Percentiles rank a stretch among this genome's conserved stretches.
Evolutionary conservation across 1,140 invertebrate species (phyloP).

Genomic region (Drosophila nannoptera): DNA sequence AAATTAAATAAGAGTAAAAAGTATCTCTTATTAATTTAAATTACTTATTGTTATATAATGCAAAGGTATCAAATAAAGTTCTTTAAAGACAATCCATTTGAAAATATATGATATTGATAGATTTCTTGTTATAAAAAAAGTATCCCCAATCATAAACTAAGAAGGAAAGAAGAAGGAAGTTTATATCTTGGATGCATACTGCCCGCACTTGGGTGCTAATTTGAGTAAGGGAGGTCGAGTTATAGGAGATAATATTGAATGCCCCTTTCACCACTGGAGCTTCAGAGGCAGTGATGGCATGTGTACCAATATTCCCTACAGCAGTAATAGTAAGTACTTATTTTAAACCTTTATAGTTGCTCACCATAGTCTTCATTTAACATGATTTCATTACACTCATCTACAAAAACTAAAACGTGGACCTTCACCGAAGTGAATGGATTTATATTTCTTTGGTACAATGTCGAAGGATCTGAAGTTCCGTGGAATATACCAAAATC

Average conservation of each 20-base stretch:
- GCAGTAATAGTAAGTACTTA: slow-evolving; percentile 45
- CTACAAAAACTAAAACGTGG: slow-evolving; percentile 84
- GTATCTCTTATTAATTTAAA: neutral
- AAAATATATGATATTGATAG: too few species aligned
- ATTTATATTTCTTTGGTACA: slow-evolving; percentile 91
- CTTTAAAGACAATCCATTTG: too few species aligned
- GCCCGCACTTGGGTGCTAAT: slow-evolving; percentile 93
- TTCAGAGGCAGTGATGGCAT: slow-evolving; percentile 87
- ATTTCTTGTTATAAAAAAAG: too few species aligned
- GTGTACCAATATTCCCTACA: slow-evolving; percentile 86
- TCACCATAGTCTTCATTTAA: neutral
- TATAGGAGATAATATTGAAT: slow-evolving; percentile 88
- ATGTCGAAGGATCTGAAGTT: slow-evolving; percentile 85
- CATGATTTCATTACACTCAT: slow-evolving; percentile 79
- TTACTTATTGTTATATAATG: too few species aligned
- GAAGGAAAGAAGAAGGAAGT: too few species aligned
- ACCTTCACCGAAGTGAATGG: slow-evolving; percentile 84
- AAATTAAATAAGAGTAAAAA: neutral
- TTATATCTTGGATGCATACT: slow-evolving; percentile 90
- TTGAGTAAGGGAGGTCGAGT: slow-evolving; percentile 88
- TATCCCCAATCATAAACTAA: too few species aligned
- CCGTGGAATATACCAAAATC: slow-evolving; percentile 84
- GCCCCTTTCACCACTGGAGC: slow-evolving; percentile 93
- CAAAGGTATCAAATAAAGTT: too few species aligned
- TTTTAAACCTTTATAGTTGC: neutral